These are phyloP conservation scores for Drosophila ambigua DNA, from an alignment of 1,140 invertebrate genomes.

Conservation along the genomic window DNA sequence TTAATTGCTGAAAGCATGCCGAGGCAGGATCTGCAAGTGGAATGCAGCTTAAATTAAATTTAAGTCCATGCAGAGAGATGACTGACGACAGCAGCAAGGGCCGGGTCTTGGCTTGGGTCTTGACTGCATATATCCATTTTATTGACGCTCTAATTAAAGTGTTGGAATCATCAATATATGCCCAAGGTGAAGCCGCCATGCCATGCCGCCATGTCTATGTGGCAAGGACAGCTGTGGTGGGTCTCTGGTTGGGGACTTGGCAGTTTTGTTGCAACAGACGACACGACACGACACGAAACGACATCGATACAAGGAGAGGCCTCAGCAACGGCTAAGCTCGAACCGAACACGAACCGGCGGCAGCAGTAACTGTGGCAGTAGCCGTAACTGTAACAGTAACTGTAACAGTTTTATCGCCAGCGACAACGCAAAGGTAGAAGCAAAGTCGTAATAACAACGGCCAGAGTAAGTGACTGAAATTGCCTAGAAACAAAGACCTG, in stretches of 20 bases:
- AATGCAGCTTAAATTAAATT: slow-evolving; percentile 46
- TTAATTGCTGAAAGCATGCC: slow-evolving; percentile 50
- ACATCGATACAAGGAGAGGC: slow-evolving; percentile 52
- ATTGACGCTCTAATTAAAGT: slow-evolving; percentile 77
- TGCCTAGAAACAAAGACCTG: slow-evolving; percentile 63
- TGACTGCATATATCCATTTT: slow-evolving; percentile 62
- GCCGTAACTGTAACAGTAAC: slow-evolving; percentile 34
- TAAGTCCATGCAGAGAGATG: slow-evolving; percentile 9
- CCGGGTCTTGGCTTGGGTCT: background rate
- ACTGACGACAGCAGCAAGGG: slow-evolving; percentile 5
- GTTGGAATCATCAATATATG: slow-evolving; percentile 50
- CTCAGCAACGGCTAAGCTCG: slow-evolving; percentile 33
- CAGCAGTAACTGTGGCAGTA: slow-evolving; percentile 42
- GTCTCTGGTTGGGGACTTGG: slow-evolving; percentile 27
- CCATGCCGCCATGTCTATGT: slow-evolving; percentile 7
- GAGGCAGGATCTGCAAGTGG: slow-evolving; percentile 34
- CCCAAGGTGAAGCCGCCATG: slow-evolving; percentile 55
- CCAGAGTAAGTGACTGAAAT: slow-evolving; percentile 61
- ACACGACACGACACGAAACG: slow-evolving; percentile 41
- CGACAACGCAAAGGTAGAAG: slow-evolving; percentile 49
- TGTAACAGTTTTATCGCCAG: slow-evolving; percentile 64
- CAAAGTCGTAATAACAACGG: slow-evolving; percentile 57
- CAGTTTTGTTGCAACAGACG: slow-evolving; percentile 54
- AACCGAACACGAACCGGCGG: slow-evolving; percentile 24
- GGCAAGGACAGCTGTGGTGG: slow-evolving; percentile 30